These are phyloP conservation scores for Xyrichtys novacula DNA, from an alignment of 2,797 vertebrate species.

Conservation along the genomic window DNA sequence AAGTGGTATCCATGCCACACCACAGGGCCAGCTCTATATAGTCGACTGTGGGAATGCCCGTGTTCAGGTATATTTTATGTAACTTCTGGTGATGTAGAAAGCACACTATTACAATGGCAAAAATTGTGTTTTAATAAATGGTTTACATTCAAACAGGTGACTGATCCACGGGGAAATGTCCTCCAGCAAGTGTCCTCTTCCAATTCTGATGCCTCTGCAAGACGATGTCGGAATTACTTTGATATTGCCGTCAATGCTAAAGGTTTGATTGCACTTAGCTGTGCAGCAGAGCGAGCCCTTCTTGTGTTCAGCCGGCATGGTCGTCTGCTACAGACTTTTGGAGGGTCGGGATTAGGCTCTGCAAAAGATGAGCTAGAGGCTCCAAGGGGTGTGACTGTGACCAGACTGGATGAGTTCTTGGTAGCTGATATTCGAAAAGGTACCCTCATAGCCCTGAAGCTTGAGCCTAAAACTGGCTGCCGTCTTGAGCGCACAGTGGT, in stretches of 20 bases:
- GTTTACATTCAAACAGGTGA: conserved; percentile 71
- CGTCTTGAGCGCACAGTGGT: conserved; percentile 84
- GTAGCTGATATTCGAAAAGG: conserved; percentile 87
- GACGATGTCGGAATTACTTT: conserved; percentile 84
- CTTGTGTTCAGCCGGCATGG: conserved; percentile 86
- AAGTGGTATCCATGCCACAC: conserved; percentile 83
- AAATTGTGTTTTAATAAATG: conserved; percentile 9
- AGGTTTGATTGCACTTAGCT: conserved; percentile 86
- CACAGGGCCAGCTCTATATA: conserved; percentile 84
- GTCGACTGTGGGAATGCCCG: conserved; percentile 89
- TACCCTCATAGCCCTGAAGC: conserved; percentile 80
- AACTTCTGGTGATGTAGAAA: conserved; percentile 2
- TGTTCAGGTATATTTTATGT: conserved; percentile 76
- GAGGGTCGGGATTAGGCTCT: conserved; percentile 70
- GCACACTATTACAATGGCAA: background rate
- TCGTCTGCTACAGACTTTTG: conserved; percentile 84
- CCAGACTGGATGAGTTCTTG: conserved; percentile 83
- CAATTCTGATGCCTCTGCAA: conserved; percentile 62
- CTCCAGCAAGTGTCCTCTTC: conserved; percentile 84
- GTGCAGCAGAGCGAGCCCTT: conserved; percentile 82
- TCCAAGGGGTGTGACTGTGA: conserved; percentile 85
- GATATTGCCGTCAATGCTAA: conserved; percentile 87
- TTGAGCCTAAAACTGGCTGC: conserved; percentile 80
- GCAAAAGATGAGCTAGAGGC: conserved; percentile 83
- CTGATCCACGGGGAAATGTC: conserved; percentile 80